Percentiles rank a stretch among this genome's conserved stretches.
Evolutionary conservation across 2,113 vertebrate species (phyloP).

Genomic region (Sinocyclocheilus rhinocerous): DNA sequence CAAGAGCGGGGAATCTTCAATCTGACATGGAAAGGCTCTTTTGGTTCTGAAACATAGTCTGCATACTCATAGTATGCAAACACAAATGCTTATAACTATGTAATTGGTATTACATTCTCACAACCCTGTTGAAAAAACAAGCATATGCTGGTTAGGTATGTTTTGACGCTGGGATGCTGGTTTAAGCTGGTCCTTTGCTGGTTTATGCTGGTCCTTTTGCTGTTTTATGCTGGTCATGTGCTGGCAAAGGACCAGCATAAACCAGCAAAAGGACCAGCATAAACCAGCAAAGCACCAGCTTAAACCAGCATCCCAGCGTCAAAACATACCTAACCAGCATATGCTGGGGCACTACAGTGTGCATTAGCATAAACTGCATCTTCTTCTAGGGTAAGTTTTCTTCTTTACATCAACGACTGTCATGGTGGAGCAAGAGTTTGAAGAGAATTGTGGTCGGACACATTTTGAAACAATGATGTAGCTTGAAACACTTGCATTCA

Average conservation of each 20-base stretch:
- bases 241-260: too few relatives aligned
- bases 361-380: neutral
- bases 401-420: neutral
- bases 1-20: neutral
- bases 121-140: neutral
- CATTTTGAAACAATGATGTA: neutral
- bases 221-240: too few relatives aligned
- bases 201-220: too few relatives aligned
- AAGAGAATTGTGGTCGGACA: neutral
- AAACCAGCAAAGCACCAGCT: too few relatives aligned
- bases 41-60: neutral
- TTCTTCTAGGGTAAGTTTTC: neutral
- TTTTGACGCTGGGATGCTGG: too few relatives aligned
- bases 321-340: too few relatives aligned
- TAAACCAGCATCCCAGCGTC: too few relatives aligned
- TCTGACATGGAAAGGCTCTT: neutral
- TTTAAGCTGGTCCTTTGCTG: too few relatives aligned
- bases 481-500: neutral
- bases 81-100: neutral
- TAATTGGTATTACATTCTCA: neutral
- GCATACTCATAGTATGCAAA: neutral
- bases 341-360: neutral
- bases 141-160: too few relatives aligned
- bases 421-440: neutral
- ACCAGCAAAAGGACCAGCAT: too few relatives aligned